Base-by-base conservation (phyloP, 2,113 vertebrate species). In the Phylloscopus whistleri region DNA sequence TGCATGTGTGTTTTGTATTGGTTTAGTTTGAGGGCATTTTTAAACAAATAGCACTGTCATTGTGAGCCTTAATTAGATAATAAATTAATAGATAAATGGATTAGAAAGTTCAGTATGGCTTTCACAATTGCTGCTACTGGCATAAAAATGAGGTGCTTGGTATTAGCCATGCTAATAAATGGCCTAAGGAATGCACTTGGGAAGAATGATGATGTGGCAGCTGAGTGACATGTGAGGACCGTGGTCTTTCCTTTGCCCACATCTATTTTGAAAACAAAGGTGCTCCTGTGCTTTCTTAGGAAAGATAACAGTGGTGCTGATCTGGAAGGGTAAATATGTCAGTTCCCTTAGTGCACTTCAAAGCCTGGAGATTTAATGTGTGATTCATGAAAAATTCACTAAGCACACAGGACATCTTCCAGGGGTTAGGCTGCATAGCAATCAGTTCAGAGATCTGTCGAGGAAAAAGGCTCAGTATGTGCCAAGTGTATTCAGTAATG, bases 11-110 rank as follows among this genome's bases (percentile, higher is more conserved):
- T 97, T 96, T 93, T 93, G 39, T 96, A 95, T 96, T 97, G 95
- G 95, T 97, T 98, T 98, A 90, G 97, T 98, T 97, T 17, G 75
- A 97, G 96, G 97, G 95, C 97, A 97, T 97, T 97, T 97, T 97
- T 96, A 96, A 98, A 97, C 97, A 98, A 98, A 98, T 97, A 97
- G 95, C 49, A 35, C 91, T 97, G 96, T 97, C 97, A 95, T 91
- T 91, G 93, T 94, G 86, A 97, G 82, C 84, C 95, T 97, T 98
- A 98, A 98, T 98, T 97, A 97, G 97, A 97, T 97, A 98, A 98
- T 98, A 98, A 98, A 98, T 98, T 98, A 98, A 98, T 98, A 98
- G 98, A 97, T 97, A 97, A 97, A 97, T 98, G 97, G 95, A 97
- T 98, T 97, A 96, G 93, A 96, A 95, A 96, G 95, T 97, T 97